Evolutionary conservation across 2,797 vertebrate genomes (phyloP).

Genomic region (Morelia viridis): DNA sequence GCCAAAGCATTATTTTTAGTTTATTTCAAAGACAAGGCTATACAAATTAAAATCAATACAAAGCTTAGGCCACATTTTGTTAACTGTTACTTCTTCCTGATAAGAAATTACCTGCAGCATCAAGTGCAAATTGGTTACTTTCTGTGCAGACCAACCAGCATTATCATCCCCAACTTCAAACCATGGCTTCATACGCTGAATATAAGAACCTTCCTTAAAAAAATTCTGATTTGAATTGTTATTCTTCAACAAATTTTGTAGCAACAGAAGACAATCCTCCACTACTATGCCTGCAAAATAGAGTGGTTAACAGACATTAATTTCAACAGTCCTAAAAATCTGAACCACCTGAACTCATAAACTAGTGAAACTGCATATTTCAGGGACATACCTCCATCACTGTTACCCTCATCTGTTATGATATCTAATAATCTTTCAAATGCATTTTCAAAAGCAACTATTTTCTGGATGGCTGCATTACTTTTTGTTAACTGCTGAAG

Average conservation of each 20-base stretch:
- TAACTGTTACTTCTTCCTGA: neutral
- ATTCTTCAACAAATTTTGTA: constrained; percentile 93
- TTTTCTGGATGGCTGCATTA: constrained; percentile 98
- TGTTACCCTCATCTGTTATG: constrained; percentile 95
- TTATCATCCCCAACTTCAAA: constrained; percentile 98
- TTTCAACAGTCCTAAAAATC: neutral
- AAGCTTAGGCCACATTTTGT: neutral
- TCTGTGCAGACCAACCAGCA: constrained; percentile 97
- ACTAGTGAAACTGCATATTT: neutral
- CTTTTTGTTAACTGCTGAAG: constrained; percentile 95
- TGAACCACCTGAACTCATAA: neutral
- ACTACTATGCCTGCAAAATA: constrained; percentile 91
- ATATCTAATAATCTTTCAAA: constrained; percentile 97
- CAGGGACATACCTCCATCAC: constrained; percentile 87
- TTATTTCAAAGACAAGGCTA: neutral
- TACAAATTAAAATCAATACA: neutral
- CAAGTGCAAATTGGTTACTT: constrained; percentile 96
- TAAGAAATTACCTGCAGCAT: constrained; percentile 89
- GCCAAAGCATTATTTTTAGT: neutral
- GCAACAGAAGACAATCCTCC: constrained; percentile 93
- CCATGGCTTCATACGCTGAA: constrained; percentile 98
- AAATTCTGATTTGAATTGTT: constrained; percentile 99
- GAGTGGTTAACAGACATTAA: fast-evolving
- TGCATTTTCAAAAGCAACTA: constrained; percentile 97
- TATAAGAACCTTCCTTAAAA: constrained; percentile 98